Conservation (phyloP, 37 sponge, comb jelly and placozoan genomes). For the Dysidea cf. avara region DNA sequence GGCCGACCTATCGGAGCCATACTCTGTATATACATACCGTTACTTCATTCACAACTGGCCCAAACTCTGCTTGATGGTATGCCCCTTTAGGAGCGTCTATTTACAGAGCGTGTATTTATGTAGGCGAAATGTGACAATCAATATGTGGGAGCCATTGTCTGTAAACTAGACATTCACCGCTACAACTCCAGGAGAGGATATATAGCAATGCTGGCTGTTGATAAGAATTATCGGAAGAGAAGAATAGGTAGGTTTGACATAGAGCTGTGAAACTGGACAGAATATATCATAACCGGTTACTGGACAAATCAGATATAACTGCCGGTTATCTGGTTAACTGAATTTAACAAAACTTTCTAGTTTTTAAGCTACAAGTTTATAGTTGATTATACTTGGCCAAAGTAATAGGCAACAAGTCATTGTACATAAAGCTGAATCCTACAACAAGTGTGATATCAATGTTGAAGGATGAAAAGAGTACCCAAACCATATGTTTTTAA, state of each 20-base stretch:
- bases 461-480: too few relatives aligned
- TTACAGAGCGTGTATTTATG: neutral
- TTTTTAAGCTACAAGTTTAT: neutral
- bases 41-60: slow-evolving; percentile 99
- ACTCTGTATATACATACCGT: slow-evolving; percentile 97
- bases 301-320: neutral
- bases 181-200: slow-evolving; percentile 77
- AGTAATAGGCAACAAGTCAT: too few relatives aligned
- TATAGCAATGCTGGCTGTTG: slow-evolving; percentile 98
- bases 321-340: neutral
- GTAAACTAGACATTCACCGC: slow-evolving; percentile 79
- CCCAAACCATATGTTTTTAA: too few relatives aligned
- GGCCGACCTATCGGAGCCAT: slow-evolving; percentile 93
- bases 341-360: neutral
- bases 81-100: neutral
- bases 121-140: slow-evolving; percentile 68
- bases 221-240: slow-evolving; percentile 79
- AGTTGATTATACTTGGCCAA: neutral
- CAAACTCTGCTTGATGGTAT: slow-evolving; percentile 77
- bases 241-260: slow-evolving; percentile 77
- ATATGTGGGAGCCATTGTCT: slow-evolving; percentile 94
- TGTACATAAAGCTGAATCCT: too few relatives aligned
- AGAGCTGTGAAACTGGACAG: neutral
- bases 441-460: too few relatives aligned
- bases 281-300: neutral